A percentile compares a stretch with the other conserved stretches of the same genome.
Conservation (phyloP, 2,113 vertebrate genomes). For the Microcebus murinus region DNA sequence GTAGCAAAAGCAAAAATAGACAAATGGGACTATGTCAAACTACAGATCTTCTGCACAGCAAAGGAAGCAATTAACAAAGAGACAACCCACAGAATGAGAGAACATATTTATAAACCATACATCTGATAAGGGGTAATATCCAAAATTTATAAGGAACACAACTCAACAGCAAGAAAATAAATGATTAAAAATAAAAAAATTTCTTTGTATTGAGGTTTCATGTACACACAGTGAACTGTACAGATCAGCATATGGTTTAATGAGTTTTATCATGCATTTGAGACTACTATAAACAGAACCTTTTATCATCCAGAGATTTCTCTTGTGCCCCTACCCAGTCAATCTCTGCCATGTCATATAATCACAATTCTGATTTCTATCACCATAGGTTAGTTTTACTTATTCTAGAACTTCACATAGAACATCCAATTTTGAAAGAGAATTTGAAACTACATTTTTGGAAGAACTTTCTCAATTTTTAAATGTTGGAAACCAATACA, state of each 20-base stretch:
- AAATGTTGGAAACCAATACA: neutral
- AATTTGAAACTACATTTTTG: neutral
- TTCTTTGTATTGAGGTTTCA: neutral
- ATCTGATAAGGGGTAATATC: neutral
- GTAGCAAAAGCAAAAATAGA: neutral
- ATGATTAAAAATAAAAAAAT: neutral
- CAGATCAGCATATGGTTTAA: neutral
- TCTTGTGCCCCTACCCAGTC: neutral
- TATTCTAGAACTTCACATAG: neutral
- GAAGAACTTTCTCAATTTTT: neutral
- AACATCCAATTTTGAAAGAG: neutral
- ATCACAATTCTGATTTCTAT: neutral
- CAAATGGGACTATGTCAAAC: neutral
- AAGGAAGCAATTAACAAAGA: neutral
- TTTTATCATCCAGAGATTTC: neutral
- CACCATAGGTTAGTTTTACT: neutral
- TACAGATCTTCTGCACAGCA: neutral
- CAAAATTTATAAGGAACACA: neutral
- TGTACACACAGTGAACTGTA: neutral
- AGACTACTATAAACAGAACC: neutral
- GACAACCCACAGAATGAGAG: neutral
- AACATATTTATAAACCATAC: neutral
- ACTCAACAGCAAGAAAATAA: neutral
- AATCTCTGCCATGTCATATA: neutral
- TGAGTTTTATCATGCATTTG: neutral